phyloP scores from a whole-genome alignment of 2,797 vertebrate species.

The Centropyge bicolor region DNA sequence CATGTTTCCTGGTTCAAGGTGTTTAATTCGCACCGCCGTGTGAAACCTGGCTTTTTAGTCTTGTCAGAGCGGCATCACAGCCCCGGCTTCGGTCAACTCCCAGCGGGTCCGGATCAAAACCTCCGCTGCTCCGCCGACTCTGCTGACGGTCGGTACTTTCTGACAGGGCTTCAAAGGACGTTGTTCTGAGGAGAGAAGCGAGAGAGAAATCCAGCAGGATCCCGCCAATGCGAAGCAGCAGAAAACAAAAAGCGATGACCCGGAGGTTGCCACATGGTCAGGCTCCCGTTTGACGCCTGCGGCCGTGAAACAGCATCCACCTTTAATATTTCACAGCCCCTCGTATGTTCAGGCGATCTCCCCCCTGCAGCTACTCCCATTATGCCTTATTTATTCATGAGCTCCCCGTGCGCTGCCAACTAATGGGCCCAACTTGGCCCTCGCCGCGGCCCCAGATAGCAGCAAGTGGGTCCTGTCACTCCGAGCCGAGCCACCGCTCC shows the following conservation, averaged over 20 bases:
- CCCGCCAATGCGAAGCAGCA: conserved; percentile 15
- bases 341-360: conserved; percentile 78
- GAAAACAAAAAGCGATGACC: conserved; percentile 29
- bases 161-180: conserved; percentile 63
- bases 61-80: conserved; percentile 45
- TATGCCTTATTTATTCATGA: conserved; percentile 76
- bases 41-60: conserved; percentile 31
- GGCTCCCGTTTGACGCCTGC: conserved; percentile 55
- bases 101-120: conserved; percentile 58
- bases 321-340: conserved; percentile 82
- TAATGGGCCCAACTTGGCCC: conserved; percentile 56
- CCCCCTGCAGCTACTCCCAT: conserved; percentile 72
- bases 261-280: conserved; percentile 63
- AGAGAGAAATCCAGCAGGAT: conserved; percentile 36
- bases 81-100: conserved; percentile 54
- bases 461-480: conserved; percentile 50
- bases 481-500: conserved; percentile 31
- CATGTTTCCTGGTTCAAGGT: conserved; percentile 17
- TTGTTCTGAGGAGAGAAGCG: conserved; percentile 21
- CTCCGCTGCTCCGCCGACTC: conserved; percentile 8
- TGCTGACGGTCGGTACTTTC: conserved; percentile 61
- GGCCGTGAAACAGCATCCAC: conserved; percentile 71
- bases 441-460: conserved; percentile 40
- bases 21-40: conserved; percentile 28
- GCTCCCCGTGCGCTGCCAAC: conserved; percentile 49